These are phyloP conservation scores for Apantesis nais DNA, from an alignment of 2,888 invertebrate genomes.

Conservation along the genomic window DNA sequence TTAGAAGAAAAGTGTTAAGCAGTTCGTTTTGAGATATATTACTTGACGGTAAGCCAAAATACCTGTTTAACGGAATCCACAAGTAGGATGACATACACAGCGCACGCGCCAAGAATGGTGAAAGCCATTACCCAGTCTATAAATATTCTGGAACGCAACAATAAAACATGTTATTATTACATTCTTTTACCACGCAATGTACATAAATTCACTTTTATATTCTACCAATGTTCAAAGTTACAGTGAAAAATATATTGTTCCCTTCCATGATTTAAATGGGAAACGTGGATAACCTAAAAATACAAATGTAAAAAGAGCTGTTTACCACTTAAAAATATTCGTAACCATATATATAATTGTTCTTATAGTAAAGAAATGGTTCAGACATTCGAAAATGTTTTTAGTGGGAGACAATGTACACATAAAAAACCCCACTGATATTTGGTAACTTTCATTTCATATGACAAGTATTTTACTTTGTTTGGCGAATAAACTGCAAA, in stretches of 20 bases:
- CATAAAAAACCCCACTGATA: too few species aligned
- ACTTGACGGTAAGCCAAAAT: conserved; percentile 61
- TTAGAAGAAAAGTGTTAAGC: neutral
- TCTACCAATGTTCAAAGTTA: neutral
- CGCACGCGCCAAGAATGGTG: conserved; percentile 90
- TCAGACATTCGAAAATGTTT: too few species aligned
- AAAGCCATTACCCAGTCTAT: conserved; percentile 89
- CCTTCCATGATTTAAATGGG: neutral
- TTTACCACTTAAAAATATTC: too few species aligned
- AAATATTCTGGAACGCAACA: conserved; percentile 86
- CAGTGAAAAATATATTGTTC: neutral
- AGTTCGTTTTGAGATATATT: conserved; percentile 15
- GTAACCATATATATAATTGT: too few species aligned
- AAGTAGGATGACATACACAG: conserved; percentile 92
- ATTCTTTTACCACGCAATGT: neutral
- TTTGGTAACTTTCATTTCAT: too few species aligned
- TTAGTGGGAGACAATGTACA: too few species aligned
- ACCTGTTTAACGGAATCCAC: conserved; percentile 89
- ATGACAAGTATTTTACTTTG: neutral
- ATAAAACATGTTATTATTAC: conserved; percentile 5
- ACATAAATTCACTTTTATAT: neutral
- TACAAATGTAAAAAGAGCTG: neutral
- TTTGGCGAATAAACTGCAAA: too few species aligned
- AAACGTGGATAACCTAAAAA: too few species aligned
- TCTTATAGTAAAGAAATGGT: too few species aligned